phyloP scores from a whole-genome alignment of 1,140 invertebrate species.

The Eupristina koningsbergeri region DNA sequence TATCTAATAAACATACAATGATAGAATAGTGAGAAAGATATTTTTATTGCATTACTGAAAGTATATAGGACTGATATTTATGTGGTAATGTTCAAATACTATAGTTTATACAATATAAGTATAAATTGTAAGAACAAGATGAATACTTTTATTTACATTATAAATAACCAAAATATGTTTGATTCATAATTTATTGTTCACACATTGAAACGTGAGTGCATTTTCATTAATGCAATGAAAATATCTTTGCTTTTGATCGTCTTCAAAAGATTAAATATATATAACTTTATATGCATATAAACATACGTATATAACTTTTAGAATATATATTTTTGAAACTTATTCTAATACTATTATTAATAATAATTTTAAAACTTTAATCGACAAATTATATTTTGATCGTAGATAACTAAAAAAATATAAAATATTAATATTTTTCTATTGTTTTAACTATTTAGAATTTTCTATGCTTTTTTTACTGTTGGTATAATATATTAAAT shows the following conservation, averaged over 20 bases:
- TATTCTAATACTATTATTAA: neutral
- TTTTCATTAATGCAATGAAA: neutral
- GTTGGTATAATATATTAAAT: too few relatives aligned
- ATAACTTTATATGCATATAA: too few relatives aligned
- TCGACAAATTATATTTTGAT: neutral
- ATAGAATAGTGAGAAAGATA: neutral
- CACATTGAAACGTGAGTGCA: neutral
- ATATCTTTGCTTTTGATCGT: neutral
- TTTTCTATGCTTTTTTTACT: too few relatives aligned
- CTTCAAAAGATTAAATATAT: neutral
- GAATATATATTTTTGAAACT: neutral
- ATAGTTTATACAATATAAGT: neutral
- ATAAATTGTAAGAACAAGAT: neutral
- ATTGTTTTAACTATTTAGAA: too few relatives aligned
- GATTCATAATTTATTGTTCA: neutral
- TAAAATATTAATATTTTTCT: too few relatives aligned
- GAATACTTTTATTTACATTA: neutral
- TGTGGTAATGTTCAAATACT: neutral
- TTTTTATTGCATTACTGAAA: conserved; percentile 7
- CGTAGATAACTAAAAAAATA: neutral
- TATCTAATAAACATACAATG: neutral
- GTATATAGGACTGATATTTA: neutral
- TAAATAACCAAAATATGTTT: neutral
- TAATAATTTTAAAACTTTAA: neutral
- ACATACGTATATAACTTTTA: neutral